Evolutionary conservation across 1,140 invertebrate genomes (phyloP).

Genomic region (Zaprionus kolodkinae): DNA sequence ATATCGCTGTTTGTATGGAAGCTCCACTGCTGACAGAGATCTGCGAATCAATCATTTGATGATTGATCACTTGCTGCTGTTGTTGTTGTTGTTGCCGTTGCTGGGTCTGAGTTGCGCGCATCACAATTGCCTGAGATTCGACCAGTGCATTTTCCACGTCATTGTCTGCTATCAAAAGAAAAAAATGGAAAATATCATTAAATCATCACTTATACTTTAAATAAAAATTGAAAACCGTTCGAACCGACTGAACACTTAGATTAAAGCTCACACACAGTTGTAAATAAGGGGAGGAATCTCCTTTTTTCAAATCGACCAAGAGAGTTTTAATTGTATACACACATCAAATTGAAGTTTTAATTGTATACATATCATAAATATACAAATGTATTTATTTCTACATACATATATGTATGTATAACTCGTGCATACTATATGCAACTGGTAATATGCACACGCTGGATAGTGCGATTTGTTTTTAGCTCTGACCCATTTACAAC

Average conservation of each 20-base stretch:
- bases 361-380: too few species aligned
- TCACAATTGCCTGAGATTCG: conserved; percentile 66
- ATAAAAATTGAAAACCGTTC: too few species aligned
- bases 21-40: conserved; percentile 73
- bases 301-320: too few species aligned
- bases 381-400: not conserved
- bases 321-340: too few species aligned
- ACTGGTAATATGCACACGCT: conserved; percentile 12
- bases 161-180: conserved; percentile 53
- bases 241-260: too few species aligned
- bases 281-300: too few species aligned
- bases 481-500: conserved; percentile 54
- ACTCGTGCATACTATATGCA: conserved; percentile 5
- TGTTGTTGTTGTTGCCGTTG: conserved; percentile 51
- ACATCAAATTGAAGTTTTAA: too few species aligned
- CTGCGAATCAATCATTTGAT: conserved; percentile 77
- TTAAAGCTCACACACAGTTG: too few species aligned
- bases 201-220: not conserved
- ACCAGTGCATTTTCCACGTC: conserved; percentile 61
- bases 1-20: conserved; percentile 77
- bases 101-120: conserved; percentile 55
- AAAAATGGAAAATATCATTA: conserved; percentile 23
- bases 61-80: conserved; percentile 61
- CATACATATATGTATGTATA: conserved; percentile 22
- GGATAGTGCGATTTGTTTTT: conserved; percentile 45